phyloP scores from a whole-genome alignment of 2,888 invertebrate genomes.

The Trissolcus brochymenae region DNA sequence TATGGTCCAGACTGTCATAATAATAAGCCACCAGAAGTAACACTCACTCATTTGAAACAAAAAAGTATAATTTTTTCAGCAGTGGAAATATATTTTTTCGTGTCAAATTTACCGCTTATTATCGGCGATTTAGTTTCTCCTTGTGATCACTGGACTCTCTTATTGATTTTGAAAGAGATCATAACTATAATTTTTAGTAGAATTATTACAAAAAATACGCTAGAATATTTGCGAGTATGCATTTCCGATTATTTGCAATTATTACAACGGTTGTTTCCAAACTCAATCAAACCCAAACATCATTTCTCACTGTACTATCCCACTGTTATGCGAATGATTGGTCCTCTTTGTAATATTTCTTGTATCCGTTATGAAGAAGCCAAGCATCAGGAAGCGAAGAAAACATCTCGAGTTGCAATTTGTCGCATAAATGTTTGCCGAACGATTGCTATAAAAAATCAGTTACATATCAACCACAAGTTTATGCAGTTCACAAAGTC shows the following conservation, averaged over 20 bases:
- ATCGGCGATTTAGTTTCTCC: neutral
- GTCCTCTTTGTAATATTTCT: neutral
- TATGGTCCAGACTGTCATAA: neutral
- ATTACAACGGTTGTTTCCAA: neutral
- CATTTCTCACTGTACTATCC: neutral
- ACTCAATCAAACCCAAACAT: neutral
- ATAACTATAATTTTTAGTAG: neutral
- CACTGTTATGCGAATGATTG: neutral
- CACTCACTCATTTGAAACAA: neutral
- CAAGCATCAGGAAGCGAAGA: neutral
- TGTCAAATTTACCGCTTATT: neutral
- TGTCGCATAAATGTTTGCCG: neutral
- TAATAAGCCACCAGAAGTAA: neutral
- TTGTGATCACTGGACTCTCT: neutral
- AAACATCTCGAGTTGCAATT: neutral
- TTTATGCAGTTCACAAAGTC: neutral
- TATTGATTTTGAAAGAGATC: neutral
- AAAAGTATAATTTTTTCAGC: neutral
- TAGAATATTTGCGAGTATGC: neutral
- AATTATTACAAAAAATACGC: neutral
- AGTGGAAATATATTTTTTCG: neutral
- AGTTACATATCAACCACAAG: neutral
- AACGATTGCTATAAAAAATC: neutral
- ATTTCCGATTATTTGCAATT: neutral
- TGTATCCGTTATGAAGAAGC: neutral